These are phyloP conservation scores for Eunapius fragilis DNA, from an alignment of 37 sponge, comb jelly and placozoan genomes.

Conservation along the genomic window DNA sequence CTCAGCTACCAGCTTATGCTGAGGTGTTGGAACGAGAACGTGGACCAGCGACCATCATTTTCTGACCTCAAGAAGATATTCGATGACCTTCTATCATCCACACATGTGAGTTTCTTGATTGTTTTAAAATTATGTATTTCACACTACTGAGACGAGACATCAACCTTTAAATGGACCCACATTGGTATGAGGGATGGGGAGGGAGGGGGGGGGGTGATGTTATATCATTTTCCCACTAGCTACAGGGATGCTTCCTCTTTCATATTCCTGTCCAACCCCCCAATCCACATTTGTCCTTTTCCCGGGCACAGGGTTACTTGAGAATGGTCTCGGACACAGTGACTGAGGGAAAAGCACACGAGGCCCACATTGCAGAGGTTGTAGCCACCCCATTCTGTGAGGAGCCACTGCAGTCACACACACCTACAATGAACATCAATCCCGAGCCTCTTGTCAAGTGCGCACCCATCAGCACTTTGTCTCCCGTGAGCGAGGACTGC, in stretches of 20 bases:
- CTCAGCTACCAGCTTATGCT: conserved; percentile 51
- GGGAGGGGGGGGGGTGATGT: no score
- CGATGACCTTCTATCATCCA: not conserved
- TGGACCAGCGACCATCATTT: conserved; percentile 54
- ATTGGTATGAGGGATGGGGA: no score
- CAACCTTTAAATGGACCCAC: no score
- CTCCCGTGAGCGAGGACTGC: not conserved
- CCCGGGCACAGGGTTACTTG: not conserved
- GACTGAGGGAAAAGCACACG: not conserved
- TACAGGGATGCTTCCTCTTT: no score
- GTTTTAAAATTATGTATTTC: no score
- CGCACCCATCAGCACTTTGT: not conserved
- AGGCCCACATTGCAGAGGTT: not conserved
- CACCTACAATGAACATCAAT: not conserved
- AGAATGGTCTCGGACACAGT: not conserved
- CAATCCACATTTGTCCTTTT: no score
- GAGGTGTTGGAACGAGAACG: conserved; percentile 50
- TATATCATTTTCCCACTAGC: no score
- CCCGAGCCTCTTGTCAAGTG: not conserved
- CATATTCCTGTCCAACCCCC: no score
- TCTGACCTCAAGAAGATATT: conserved; percentile 22
- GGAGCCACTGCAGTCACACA: not conserved
- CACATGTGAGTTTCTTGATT: not conserved
- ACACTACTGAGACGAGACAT: no score
- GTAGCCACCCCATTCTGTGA: not conserved